A percentile compares a stretch with the other conserved stretches of the same genome.
phyloP scores from a whole-genome alignment of 2,113 vertebrate species.

The Conger conger region DNA sequence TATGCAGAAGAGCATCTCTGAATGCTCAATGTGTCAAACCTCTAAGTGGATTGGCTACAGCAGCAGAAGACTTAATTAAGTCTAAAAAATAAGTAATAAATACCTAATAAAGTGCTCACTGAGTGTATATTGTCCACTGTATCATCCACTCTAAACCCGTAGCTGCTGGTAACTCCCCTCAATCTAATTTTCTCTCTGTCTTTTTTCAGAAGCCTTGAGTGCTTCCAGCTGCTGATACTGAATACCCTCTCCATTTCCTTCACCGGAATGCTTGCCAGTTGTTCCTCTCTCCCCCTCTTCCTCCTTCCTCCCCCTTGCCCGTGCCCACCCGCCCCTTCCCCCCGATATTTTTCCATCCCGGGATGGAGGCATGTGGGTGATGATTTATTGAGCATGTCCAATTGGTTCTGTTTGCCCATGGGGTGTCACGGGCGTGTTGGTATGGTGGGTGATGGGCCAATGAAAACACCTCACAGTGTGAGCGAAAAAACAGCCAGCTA shows the following conservation, averaged over 20 bases:
- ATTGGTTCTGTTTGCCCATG: conserved; percentile 67
- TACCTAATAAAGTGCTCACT: too few relatives aligned
- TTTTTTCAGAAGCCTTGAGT: conserved; percentile 46
- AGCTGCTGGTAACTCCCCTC: neutral
- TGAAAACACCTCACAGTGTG: conserved; percentile 60
- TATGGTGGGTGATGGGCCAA: conserved; percentile 61
- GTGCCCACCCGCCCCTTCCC: neutral
- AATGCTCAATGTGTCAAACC: too few relatives aligned
- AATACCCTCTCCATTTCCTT: conserved; percentile 59
- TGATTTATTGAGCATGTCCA: conserved; percentile 72
- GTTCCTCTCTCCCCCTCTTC: conserved; percentile 40
- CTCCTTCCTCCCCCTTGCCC: conserved; percentile 17
- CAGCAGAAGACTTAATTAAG: too few relatives aligned
- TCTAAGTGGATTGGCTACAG: too few relatives aligned
- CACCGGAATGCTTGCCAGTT: conserved; percentile 62
- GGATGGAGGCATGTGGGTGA: conserved; percentile 69
- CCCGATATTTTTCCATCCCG: conserved; percentile 54
- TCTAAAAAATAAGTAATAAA: too few relatives aligned
- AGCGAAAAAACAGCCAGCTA: conserved; percentile 48
- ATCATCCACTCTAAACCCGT: neutral
- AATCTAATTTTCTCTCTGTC: conserved; percentile 1
- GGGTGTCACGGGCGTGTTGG: conserved; percentile 64
- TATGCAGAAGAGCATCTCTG: too few relatives aligned
- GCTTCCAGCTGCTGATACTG: conserved; percentile 68
- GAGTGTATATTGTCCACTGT: too few relatives aligned